phyloP scores from a whole-genome alignment of 2,797 vertebrate species.

The Xiphophorus birchmanni region DNA sequence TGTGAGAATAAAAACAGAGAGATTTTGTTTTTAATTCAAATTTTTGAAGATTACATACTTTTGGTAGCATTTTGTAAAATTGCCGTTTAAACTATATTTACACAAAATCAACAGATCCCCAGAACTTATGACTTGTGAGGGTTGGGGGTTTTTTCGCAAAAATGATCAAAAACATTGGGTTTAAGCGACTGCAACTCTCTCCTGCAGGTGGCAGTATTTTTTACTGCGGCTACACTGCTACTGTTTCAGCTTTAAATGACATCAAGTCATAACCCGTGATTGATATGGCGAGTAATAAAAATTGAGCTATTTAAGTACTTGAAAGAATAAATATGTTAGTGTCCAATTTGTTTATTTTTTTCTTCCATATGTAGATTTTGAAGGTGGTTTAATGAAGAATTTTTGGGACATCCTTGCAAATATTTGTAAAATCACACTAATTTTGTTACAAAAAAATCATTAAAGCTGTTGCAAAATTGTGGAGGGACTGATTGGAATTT shows the following conservation, averaged over 20 bases:
- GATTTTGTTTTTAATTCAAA: not conserved
- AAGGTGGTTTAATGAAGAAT: not conserved
- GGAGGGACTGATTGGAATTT: not conserved
- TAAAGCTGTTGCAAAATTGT: not conserved
- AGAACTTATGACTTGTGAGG: not conserved
- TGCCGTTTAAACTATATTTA: not conserved
- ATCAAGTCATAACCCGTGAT: not conserved
- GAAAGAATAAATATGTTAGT: not conserved
- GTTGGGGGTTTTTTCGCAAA: not conserved
- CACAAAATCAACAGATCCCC: not conserved
- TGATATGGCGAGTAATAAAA: not conserved
- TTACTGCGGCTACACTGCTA: not conserved
- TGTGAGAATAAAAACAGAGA: not conserved
- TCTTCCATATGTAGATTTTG: not conserved
- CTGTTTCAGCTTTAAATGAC: too few relatives aligned
- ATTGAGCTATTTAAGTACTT: not conserved
- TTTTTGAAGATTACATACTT: not conserved
- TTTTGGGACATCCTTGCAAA: not conserved
- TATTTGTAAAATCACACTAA: not conserved
- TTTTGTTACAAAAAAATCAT: not conserved
- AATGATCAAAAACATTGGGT: not conserved
- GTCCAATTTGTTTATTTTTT: not conserved
- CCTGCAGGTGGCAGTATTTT: not conserved
- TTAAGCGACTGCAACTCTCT: not conserved
- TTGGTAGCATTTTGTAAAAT: not conserved